Conservation (phyloP, 1,140 invertebrate species). For the Oreohelix idahoensis region DNA sequence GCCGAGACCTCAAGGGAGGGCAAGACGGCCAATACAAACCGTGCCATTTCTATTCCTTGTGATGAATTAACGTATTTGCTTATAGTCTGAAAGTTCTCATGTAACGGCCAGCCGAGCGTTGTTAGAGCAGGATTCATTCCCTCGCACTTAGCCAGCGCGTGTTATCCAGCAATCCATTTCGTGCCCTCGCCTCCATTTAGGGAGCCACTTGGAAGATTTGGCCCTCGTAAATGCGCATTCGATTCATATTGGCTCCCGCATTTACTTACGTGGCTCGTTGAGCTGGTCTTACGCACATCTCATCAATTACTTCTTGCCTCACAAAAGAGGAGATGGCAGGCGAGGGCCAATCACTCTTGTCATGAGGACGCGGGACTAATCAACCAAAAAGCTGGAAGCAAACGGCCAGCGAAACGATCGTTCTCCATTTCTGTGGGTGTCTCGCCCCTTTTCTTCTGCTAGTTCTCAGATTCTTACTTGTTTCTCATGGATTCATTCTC, state of each 20-base stretch:
- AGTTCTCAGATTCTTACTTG: conserved; percentile 2
- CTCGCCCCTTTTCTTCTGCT: conserved; percentile 13
- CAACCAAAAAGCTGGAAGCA: conserved; percentile 34
- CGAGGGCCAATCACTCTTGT: conserved; percentile 31
- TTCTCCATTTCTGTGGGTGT: conserved; percentile 26
- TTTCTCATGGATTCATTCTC: not conserved
- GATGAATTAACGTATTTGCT: conserved; percentile 33
- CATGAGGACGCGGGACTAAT: conserved; percentile 27
- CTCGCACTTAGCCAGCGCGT: conserved; percentile 30
- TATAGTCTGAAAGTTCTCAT: conserved; percentile 9
- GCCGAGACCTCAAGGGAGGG: not conserved
- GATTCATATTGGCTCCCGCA: conserved; percentile 31
- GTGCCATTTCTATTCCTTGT: not conserved
- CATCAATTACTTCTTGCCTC: conserved; percentile 33
- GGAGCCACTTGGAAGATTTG: conserved; percentile 28
- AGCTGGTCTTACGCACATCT: conserved; percentile 7
- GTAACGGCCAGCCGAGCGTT: conserved; percentile 11
- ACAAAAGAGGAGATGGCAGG: conserved; percentile 28
- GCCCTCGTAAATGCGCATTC: conserved; percentile 30
- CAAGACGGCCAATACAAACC: not conserved
- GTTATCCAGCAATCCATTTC: conserved; percentile 32
- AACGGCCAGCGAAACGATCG: not conserved
- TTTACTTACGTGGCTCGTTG: conserved; percentile 23
- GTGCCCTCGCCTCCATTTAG: conserved; percentile 24
- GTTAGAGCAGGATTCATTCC: conserved; percentile 23